Base-by-base conservation (phyloP, 2,888 invertebrate species). In the Merodon equestris region DNA sequence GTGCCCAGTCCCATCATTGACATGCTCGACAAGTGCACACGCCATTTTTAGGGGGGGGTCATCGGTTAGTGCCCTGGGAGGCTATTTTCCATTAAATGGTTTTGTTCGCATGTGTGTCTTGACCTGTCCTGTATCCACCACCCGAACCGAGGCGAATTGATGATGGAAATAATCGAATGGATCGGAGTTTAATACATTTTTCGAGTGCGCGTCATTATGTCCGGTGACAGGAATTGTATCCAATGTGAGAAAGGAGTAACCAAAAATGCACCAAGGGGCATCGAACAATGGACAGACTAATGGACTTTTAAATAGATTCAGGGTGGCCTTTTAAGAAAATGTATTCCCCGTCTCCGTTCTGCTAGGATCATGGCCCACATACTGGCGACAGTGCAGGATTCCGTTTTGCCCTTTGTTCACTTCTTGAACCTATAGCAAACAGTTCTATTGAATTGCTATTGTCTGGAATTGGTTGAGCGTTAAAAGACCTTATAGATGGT, bases 211-310 rank as follows among this genome's bases (percentile, higher is more conserved):
- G 63, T 58, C 75, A 63, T 70, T 70, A 75, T 70, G 74, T 70
- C 74, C 70, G 51, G 40, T 57, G 51, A 40, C 63, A 75, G 45
- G 63, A 70, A 63, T 63, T 70, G 68, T 75, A 58, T 68, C 61
- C 56, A 14, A 34, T 50, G 47, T 12, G 36, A 44, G 9, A 1
- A 18, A 34, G 1, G 1, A 15, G 36, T 44, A 10, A 44, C 13
- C 10, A 10, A 12, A 27, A 14, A n/a, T 48, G 10, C 12, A 19
- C 1, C 9, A 10, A 10, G 0, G 27, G 45, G 9, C 1, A 7
- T 9, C 47, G 63, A 19, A 74, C 67, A 61, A 70, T 63, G 68
- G 50, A 57, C 36, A 18, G 9, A 57, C 57, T 68, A 74, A 74
- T 74, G 57, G 61, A 68, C 50, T 63, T 73, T 74, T 57, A 57